Base-by-base conservation (phyloP, 1,140 invertebrate genomes). In the Mamestra configurata region DNA sequence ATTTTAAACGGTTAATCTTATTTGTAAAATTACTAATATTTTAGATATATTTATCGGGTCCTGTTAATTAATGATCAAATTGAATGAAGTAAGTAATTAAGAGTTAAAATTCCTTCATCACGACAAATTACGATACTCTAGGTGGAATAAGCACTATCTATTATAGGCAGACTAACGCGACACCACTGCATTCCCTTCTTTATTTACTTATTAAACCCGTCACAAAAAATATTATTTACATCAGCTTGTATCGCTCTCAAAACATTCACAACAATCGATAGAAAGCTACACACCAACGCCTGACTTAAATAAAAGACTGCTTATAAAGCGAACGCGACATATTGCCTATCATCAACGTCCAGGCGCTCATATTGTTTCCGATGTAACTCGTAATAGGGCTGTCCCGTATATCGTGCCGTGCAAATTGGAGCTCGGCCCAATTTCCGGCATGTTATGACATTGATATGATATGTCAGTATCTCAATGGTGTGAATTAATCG, bases 341-440 rank as follows among this genome's bases (percentile, higher is more conserved):
- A 80, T 82, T 84, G 82, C 80, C 70, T 72, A 70, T 80, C 37
- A 66, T 43, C 8, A 46, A 53, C 22, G 27, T 57, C 46, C 57
- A 83, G 82, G 82, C 82, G 82, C 77, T 77, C 22, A 40, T 55
- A 53, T 81, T 80, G n/a, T 53, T 24, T 66, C 61, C 61, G 24
- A 66, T 22, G 18, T 70, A 27, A 49, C 31, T 49, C 15, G 37
- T 27, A 70, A 59, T 75, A 75, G 51, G 71, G 71, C 51, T 59
- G 71, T 75, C 71, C 11, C 53, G 27, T 55, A 46, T 46, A 24
- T 24, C 64, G 59, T 55, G 49, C 15, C 7, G 27, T 15, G 31
- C 59, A 71, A 71, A 71, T 71, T 59, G 51, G 53, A 37, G 6
- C 53, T 35, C 37, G 51, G 11, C 35, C 71, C 71, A 75, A 75